phyloP scores from a whole-genome alignment of 2,888 invertebrate genomes.

The Amblyteles armatorius region DNA sequence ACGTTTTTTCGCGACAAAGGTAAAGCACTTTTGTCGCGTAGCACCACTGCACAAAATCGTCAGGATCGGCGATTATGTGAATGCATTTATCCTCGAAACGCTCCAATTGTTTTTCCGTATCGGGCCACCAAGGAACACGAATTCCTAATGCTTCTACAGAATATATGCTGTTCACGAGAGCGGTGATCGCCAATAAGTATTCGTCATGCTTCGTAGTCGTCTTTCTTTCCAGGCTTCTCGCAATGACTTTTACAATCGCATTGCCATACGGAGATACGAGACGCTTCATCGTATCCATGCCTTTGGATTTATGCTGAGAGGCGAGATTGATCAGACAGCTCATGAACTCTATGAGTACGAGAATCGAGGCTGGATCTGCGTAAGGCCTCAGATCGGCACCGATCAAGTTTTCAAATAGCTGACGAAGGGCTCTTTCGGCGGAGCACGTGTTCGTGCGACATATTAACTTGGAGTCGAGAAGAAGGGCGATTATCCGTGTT shows the following conservation, averaged over 20 bases:
- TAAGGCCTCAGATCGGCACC: constrained; percentile 76
- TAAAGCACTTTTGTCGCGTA: constrained; percentile 47
- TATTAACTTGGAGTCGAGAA: constrained; percentile 75
- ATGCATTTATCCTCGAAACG: constrained; percentile 44
- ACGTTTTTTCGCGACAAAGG: constrained; percentile 2
- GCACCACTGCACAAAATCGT: constrained; percentile 32
- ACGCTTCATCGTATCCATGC: background rate
- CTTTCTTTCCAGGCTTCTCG: constrained; percentile 66
- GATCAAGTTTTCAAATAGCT: constrained; percentile 71
- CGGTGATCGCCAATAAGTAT: constrained; percentile 26
- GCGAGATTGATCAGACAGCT: constrained; percentile 65
- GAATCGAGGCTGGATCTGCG: constrained; percentile 66
- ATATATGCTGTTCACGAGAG: constrained; percentile 14
- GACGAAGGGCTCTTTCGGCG: constrained; percentile 62
- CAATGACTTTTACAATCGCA: constrained; percentile 68
- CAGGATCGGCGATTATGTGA: constrained; percentile 25
- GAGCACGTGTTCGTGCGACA: constrained; percentile 61
- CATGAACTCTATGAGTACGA: constrained; percentile 72
- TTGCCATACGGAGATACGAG: constrained; percentile 59
- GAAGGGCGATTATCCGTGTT: constrained; percentile 73
- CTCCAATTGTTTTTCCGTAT: constrained; percentile 1
- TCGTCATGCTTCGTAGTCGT: constrained; percentile 58
- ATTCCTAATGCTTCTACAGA: background rate
- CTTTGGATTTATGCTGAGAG: background rate
- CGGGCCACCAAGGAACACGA: background rate